Conservation (phyloP, 1,140 invertebrate genomes). For the Asobara japonica region DNA sequence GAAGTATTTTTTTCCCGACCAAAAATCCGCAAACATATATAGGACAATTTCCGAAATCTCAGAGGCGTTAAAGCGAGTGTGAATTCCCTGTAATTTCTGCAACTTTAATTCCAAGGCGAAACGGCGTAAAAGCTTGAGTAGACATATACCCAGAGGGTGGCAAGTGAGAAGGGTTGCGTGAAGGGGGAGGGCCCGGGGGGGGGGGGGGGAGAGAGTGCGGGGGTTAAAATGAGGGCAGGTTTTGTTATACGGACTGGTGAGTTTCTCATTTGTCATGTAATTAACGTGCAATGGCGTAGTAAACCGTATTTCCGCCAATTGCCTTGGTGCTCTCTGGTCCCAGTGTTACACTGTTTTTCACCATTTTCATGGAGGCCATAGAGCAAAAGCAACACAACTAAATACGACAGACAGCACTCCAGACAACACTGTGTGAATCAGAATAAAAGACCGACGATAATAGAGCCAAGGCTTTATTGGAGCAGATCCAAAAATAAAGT, state of each 20-base stretch:
- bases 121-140: constrained; percentile 3
- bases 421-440: constrained; percentile 4
- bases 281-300: constrained; percentile 5
- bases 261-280: constrained; percentile 18
- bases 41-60: not conserved
- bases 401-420: constrained; percentile 1
- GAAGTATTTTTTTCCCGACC: not conserved
- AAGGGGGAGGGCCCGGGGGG: too few species aligned
- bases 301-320: constrained; percentile 6
- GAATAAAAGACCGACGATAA: not conserved
- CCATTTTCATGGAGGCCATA: not conserved
- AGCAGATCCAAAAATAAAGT: not conserved
- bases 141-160: constrained; percentile 4
- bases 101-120: not conserved
- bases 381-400: not conserved
- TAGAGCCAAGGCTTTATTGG: not conserved
- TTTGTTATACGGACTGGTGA: constrained; percentile 1
- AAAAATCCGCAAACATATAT: not conserved
- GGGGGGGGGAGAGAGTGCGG: too few species aligned
- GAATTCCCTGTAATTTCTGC: not conserved
- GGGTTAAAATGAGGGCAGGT: too few species aligned
- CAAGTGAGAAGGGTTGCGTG: constrained; percentile 4
- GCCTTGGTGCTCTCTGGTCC: not conserved
- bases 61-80: not conserved
- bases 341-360: not conserved